Base-by-base conservation (phyloP, 2,797 vertebrate species). In the Eidolon dupreanum region DNA sequence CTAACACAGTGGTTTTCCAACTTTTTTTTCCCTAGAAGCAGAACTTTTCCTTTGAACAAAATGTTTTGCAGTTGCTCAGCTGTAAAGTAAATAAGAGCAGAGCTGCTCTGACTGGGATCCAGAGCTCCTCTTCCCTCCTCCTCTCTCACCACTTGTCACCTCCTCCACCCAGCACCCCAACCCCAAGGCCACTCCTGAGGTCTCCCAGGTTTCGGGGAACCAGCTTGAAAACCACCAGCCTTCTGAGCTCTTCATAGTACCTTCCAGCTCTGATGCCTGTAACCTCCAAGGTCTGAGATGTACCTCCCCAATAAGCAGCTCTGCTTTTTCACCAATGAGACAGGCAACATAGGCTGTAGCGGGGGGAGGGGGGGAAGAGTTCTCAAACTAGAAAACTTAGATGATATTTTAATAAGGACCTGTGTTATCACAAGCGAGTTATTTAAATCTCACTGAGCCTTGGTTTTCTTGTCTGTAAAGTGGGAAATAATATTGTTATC, bases 361-460 rank as follows among this genome's bases (percentile, higher is more conserved):
- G 59, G 16, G 5, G 49, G 49, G 0, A 0, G 46, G 46, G 46
- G 13, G n/a, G 31, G 78, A 90, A 68, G 15, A 51, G 46, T 22
- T 81, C 41, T 36, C 79, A 61, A 77, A 61, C 28, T 19, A 94
- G n/a, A 93, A 85, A 85, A 33, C 8, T 6, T 57, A 10, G 1
- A 49, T 61, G 41, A 70, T 12, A 66, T 41, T 71, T 51, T 81
- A 33, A 66, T 49, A 51, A 95, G 16, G 43, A 41, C 13, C 20
- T 53, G 2, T 59, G 13, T 75, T 86, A 20, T 93, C 55, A 65
- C 38, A 73, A 88, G 57, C 1, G 78, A 93, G 26, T 77, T 83
- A 90, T 73, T 92, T 36, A 59, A 74, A 95, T 70, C 41, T 91
- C n/a, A 7, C 70, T 89, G 71, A 94, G 51, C 22, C 57, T 91